Percentiles rank a stretch among this genome's conserved stretches.
These are phyloP conservation scores for Talpa occidentalis DNA, from an alignment of 2,113 vertebrate genomes.

Conservation along the genomic window DNA sequence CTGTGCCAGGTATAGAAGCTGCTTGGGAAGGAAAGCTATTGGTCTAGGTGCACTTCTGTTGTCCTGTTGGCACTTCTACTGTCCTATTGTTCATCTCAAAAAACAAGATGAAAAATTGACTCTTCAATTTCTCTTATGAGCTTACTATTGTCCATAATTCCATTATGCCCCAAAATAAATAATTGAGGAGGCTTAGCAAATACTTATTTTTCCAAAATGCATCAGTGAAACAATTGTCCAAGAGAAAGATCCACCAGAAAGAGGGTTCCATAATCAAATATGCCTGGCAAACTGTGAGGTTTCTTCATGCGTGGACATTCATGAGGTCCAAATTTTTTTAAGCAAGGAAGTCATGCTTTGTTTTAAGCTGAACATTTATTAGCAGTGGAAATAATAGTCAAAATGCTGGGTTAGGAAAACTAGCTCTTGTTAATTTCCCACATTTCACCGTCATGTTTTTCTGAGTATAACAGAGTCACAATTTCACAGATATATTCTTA, in stretches of 20 bases:
- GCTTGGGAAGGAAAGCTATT: not conserved
- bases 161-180: conserved; percentile 32
- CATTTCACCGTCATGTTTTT: not conserved
- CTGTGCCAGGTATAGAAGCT: not conserved
- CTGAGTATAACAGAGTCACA: not conserved
- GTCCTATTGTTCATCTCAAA: not conserved
- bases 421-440: not conserved
- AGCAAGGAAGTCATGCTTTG: not conserved
- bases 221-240: not conserved
- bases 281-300: not conserved
- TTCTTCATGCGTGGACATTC: not conserved
- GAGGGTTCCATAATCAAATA: not conserved
- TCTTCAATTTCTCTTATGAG: conserved; percentile 10
- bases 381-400: not conserved
- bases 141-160: conserved; percentile 37
- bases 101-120: conserved; percentile 35
- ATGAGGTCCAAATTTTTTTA: not conserved
- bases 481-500: not conserved
- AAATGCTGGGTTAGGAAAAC: not conserved
- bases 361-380: not conserved
- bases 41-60: not conserved
- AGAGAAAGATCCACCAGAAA: not conserved
- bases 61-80: not conserved
- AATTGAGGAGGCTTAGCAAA: conserved; percentile 7
- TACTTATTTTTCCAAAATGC: conserved; percentile 15